These are phyloP conservation scores for Planococcus citri DNA, from an alignment of 1,140 invertebrate species.

Conservation along the genomic window DNA sequence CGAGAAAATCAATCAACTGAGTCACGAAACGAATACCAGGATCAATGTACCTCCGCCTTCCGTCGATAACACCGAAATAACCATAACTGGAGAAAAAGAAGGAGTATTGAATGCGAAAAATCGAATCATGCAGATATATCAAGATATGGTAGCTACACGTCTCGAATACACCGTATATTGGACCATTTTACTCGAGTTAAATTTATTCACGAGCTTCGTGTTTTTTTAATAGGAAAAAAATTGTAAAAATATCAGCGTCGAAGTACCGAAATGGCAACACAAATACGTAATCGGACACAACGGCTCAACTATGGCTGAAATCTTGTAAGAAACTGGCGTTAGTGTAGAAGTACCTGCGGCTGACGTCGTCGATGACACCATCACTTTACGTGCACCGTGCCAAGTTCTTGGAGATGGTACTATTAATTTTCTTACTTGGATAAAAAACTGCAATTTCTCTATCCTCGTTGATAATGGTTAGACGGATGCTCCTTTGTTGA, in stretches of 20 bases:
- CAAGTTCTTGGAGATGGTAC: constrained; percentile 63
- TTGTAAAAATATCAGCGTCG: constrained; percentile 75
- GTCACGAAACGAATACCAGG: constrained; percentile 68
- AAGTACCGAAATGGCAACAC: constrained; percentile 91
- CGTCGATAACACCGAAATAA: constrained; percentile 84
- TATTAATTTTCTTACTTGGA: constrained; percentile 25
- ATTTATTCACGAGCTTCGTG: background rate
- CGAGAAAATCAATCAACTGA: constrained; percentile 61
- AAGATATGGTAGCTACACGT: constrained; percentile 61
- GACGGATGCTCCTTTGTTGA: too few relatives aligned
- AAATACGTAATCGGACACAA: constrained; percentile 88
- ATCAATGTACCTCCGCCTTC: constrained; percentile 90
- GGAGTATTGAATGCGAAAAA: constrained; percentile 77
- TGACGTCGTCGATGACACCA: constrained; percentile 79
- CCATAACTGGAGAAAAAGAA: constrained; percentile 91
- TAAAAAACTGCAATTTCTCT: too few relatives aligned
- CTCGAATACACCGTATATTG: constrained; percentile 19
- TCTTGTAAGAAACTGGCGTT: constrained; percentile 80
- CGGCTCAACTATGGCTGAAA: constrained; percentile 78
- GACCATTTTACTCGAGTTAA: too few relatives aligned
- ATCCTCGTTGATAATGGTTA: too few relatives aligned
- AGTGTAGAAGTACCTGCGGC: constrained; percentile 91
- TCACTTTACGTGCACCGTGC: constrained; percentile 86
- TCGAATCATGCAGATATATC: constrained; percentile 71
- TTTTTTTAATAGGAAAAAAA: constrained; percentile 52